phyloP scores from a whole-genome alignment of 2,888 invertebrate genomes.

The Alsophila aescularia region DNA sequence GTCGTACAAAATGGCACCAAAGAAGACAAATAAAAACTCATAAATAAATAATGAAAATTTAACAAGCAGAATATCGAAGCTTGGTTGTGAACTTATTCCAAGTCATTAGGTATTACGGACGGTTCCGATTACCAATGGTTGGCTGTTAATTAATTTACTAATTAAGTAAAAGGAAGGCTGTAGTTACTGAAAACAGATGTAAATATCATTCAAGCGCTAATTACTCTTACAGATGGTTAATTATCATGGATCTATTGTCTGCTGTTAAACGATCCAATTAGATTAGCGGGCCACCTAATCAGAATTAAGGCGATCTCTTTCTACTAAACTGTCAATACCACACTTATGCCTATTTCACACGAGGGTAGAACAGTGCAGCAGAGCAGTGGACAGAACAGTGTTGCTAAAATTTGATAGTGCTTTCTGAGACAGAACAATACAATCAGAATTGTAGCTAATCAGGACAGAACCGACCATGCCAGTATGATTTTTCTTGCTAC shows the following conservation, averaged over 20 bases:
- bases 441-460: no score
- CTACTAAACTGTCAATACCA: no score
- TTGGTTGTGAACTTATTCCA: constrained; percentile 1
- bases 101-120: constrained; percentile 6
- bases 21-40: background rate
- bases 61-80: background rate
- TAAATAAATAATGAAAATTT: background rate
- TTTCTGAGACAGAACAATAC: no score
- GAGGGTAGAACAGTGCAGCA: no score
- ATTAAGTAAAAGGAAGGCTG: background rate
- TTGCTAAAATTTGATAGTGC: no score
- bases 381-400: no score
- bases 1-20: background rate
- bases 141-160: constrained; percentile 8
- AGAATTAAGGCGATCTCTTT: no score
- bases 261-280: no score
- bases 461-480: no score
- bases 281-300: no score
- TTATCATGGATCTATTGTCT: background rate
- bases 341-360: no score
- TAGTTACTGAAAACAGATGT: background rate
- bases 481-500: no score
- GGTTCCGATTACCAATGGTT: constrained; percentile 1
- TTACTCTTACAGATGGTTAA: background rate
- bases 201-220: constrained; percentile 9